Evolutionary conservation across 1,140 invertebrate genomes (phyloP), one percentile per base, ranked within the genome.

Genomic region (Listronotus bonariensis): DNA sequence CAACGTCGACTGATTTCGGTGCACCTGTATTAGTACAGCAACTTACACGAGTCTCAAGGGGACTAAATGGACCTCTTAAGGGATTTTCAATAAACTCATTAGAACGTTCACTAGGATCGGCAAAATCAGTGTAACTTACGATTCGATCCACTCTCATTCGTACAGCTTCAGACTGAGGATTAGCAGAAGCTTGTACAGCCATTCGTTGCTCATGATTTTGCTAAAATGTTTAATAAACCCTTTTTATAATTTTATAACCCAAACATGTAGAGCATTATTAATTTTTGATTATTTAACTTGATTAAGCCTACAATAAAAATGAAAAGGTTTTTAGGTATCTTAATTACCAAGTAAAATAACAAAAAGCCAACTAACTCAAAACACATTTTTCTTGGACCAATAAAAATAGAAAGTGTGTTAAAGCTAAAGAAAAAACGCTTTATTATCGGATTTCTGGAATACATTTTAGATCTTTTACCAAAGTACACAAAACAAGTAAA

Each of bases 1-100:
- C 90, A 3, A 97, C 83, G 0, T 43, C 69, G 0, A 92, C 83
- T 1, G 68, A 74, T 67, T 86, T 88, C 7, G 80, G 78, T 10
- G 77, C 65, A 18, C 84, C 85, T 11, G 80, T 78, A 10, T 79
- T 79, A 48, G 87, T 84, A 38, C 91, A 71, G 54, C 86, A 85
- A 55, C 78, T 79, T 17, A 95, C 80, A 0, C 76, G 77, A 58
- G 90, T 86, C 78, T 96, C 93, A 49, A 96, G 76, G 0, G 94
- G 92, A 72, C 86, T 91, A 77, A 75, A 77, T 1, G 82, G 82
- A 10, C 82, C 82, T 52, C 72, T 77, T 2, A 83, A 67, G 6
- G 53, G 38, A 3, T 58, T 62, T 26, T 32, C 62, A 4, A 64
- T 65, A 68, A 76, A 78, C 6, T 51, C 9, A 11, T 31, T 9